Percentiles rank a stretch among this genome's conserved stretches.
Evolutionary conservation across 2,888 invertebrate genomes (phyloP).

Genomic region (Drosophila anomalata): DNA sequence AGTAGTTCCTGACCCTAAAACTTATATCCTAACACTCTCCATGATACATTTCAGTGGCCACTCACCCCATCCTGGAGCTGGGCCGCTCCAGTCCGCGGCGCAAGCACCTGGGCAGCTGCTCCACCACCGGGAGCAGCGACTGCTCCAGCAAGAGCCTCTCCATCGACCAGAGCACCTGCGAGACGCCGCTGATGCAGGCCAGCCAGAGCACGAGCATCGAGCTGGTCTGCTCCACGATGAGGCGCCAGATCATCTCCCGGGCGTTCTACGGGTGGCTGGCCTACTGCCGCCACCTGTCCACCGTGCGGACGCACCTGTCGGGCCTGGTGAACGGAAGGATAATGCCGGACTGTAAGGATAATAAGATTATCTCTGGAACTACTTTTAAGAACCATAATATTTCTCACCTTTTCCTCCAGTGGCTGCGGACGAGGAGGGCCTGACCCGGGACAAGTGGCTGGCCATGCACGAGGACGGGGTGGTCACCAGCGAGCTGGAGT

Average conservation of each 20-base stretch:
- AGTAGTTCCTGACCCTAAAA: no score
- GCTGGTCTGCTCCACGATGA: constrained; percentile 96
- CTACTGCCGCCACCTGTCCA: constrained; percentile 95
- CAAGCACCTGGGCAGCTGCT: constrained; percentile 87
- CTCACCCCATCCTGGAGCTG: constrained; percentile 88
- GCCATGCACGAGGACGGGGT: constrained; percentile 88
- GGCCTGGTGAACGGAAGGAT: constrained; percentile 92
- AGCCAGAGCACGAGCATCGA: constrained; percentile 87
- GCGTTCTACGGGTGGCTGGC: constrained; percentile 99
- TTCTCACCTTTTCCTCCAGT: constrained; percentile 81
- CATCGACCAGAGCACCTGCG: constrained; percentile 83
- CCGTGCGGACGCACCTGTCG: constrained; percentile 95
- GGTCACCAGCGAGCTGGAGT: constrained; percentile 88
- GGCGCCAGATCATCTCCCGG: constrained; percentile 95
- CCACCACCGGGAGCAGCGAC: constrained; percentile 87
- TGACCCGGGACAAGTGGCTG: constrained; percentile 91
- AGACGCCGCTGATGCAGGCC: constrained; percentile 76
- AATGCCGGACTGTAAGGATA: constrained; percentile 86
- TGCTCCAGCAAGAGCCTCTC: constrained; percentile 85
- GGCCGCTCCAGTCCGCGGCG: constrained; percentile 84
- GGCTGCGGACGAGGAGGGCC: constrained; percentile 87
- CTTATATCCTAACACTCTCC: background rate
- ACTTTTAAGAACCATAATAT: background rate
- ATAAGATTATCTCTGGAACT: background rate
- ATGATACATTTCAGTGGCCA: constrained; percentile 85